These are phyloP conservation scores for Bufo bufo DNA, from an alignment of 2,113 vertebrate genomes.

Conservation along the genomic window DNA sequence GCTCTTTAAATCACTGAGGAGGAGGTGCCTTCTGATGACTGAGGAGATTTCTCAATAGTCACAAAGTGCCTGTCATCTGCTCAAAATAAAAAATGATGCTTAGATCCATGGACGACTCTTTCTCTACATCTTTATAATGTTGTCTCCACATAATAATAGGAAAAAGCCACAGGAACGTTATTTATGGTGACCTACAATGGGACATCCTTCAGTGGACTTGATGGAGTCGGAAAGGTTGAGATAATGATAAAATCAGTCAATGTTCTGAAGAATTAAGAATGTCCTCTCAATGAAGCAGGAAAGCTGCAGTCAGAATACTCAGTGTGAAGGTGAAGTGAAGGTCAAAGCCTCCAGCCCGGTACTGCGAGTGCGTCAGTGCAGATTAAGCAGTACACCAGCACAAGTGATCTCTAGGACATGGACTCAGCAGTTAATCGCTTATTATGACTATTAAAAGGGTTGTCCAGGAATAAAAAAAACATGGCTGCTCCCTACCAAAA, in stretches of 20 bases:
- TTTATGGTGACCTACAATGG: not conserved
- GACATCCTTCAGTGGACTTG: conserved; percentile 31
- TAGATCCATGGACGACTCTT: not conserved
- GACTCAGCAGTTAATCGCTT: no score
- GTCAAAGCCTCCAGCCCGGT: not conserved
- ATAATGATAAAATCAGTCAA: conserved; percentile 16
- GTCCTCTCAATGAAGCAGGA: not conserved
- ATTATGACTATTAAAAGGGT: no score
- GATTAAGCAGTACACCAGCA: not conserved
- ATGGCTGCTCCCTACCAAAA: no score
- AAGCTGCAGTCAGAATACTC: not conserved
- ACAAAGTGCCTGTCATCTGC: no score
- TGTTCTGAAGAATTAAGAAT: conserved; percentile 15
- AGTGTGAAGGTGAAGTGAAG: not conserved
- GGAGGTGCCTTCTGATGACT: no score
- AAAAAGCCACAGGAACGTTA: not conserved
- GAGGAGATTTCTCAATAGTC: no score
- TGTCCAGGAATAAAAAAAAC: no score
- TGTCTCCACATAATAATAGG: not conserved
- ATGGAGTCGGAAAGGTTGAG: conserved; percentile 21
- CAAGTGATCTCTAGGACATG: not conserved
- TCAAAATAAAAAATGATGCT: not conserved
- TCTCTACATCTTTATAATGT: conserved; percentile 1
- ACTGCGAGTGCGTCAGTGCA: not conserved
- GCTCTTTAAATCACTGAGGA: no score